Evolutionary conservation across 2,797 vertebrate species (phyloP), one percentile per base, ranked within the genome.

Genomic region (Malacoctenus gilli): DNA sequence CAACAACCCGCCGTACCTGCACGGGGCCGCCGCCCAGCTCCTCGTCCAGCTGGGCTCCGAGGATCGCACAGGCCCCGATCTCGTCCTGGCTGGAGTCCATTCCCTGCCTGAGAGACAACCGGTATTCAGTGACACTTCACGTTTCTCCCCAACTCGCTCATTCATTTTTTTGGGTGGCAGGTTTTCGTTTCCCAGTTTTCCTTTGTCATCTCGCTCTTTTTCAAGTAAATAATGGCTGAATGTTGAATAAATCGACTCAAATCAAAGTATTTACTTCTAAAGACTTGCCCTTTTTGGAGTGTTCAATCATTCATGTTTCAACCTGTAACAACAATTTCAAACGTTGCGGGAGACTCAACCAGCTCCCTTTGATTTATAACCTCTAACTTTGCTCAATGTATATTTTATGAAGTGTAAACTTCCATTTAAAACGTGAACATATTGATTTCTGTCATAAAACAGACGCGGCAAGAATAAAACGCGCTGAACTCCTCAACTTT

Each of bases 11-110:
- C 15, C 43, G 85, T 85, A 98, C 97, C 96, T 99, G 97, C 25
- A 99, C 94, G 0, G 97, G 94, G 30, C 89, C 93, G 0, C 96
- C 95, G 4, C 96, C 95, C 1, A 98, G 94, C 82, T 98, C 94
- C 2, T 98, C 95, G 15, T 99, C 97, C 89, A 99, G 89, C 84
- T 97, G 94, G 0, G 93, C 88, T 0, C 83, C 85, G 37, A 99
- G 92, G 86, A 99, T 93, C 0, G 97, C 97, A 0, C 91, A 96
- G 0, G 95, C 84, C 0, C 95, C 85, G 0, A 95, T 93, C 75
- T 99, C 97, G 58, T 99, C 97, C 82, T 94, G 93, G 1, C 93
- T 91, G 42, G 97, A 98, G 78, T 96, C 93, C 0, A 72, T 71
- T 0, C 97, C 97, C 62, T 98, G 96, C 97, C 97, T 99, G 88